These are phyloP conservation scores for Cynopterus brachyotis DNA, from an alignment of 2,113 vertebrate genomes.

Conservation along the genomic window DNA sequence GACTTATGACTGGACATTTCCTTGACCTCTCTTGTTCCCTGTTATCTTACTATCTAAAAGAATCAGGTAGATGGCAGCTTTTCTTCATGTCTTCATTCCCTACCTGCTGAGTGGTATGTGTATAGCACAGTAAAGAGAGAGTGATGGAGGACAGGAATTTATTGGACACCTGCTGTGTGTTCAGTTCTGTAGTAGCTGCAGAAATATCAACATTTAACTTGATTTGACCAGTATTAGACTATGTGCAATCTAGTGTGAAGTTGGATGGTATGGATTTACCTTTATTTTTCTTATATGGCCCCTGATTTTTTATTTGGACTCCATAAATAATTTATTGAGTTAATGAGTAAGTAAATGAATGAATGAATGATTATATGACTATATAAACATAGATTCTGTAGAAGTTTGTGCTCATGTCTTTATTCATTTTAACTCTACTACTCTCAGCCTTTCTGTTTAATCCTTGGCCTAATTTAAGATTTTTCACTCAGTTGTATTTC, in stretches of 20 bases:
- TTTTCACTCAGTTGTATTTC: neutral
- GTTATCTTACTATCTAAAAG: slow-evolving; percentile 22
- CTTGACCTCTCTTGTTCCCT: neutral
- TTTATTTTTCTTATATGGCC: neutral
- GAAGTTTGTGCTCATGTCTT: neutral
- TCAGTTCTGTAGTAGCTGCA: neutral
- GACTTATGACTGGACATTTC: slow-evolving; percentile 50
- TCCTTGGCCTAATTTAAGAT: neutral
- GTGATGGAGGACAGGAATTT: neutral
- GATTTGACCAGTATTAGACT: neutral
- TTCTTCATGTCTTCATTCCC: neutral
- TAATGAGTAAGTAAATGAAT: neutral
- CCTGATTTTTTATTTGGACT: neutral
- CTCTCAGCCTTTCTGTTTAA: neutral
- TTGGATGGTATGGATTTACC: neutral
- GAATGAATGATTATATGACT: neutral
- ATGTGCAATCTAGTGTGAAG: neutral
- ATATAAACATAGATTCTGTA: neutral
- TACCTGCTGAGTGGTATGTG: neutral
- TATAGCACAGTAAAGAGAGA: neutral
- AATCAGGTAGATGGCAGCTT: neutral
- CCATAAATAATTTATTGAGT: neutral
- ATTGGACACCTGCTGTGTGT: neutral
- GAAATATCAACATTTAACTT: slow-evolving; percentile 22
- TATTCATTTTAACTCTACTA: slow-evolving; percentile 11